Conservation (phyloP, 2,113 vertebrate species). For the Jaculus jaculus region DNA sequence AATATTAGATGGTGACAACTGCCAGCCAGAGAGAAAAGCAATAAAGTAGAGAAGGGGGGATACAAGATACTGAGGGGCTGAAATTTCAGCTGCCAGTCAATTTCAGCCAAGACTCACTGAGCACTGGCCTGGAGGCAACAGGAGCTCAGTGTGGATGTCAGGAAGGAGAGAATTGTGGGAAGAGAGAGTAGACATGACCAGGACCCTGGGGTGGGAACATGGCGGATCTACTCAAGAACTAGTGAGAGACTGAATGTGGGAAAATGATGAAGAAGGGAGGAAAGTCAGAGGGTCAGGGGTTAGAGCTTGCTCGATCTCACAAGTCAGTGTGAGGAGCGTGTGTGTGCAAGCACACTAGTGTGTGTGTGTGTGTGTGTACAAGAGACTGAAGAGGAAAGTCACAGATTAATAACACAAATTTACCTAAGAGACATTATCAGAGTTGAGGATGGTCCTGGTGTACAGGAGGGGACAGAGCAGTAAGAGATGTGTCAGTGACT, state of each 20-base stretch:
- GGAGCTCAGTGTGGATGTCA: fast-evolving
- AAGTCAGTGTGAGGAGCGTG: background rate
- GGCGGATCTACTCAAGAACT: background rate
- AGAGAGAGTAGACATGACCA: background rate
- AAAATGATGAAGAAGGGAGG: background rate
- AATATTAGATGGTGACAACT: background rate
- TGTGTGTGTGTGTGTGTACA: background rate
- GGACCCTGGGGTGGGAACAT: background rate
- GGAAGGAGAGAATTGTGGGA: background rate
- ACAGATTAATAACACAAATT: background rate
- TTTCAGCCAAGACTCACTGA: background rate
- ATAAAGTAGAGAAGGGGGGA: background rate
- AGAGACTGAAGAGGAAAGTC: background rate
- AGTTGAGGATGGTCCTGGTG: background rate
- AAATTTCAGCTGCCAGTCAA: too few relatives aligned
- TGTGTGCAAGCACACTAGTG: background rate
- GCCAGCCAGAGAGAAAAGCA: background rate
- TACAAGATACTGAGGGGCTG: too few relatives aligned
- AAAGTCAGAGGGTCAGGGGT: background rate
- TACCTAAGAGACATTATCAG: background rate
- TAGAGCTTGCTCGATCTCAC: background rate
- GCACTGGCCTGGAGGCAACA: background rate
- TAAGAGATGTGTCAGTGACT: background rate
- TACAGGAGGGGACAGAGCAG: background rate
- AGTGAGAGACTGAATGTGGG: too few relatives aligned